Evolutionary conservation across 2,113 vertebrate species (phyloP).

Genomic region (Hippocampus comes): DNA sequence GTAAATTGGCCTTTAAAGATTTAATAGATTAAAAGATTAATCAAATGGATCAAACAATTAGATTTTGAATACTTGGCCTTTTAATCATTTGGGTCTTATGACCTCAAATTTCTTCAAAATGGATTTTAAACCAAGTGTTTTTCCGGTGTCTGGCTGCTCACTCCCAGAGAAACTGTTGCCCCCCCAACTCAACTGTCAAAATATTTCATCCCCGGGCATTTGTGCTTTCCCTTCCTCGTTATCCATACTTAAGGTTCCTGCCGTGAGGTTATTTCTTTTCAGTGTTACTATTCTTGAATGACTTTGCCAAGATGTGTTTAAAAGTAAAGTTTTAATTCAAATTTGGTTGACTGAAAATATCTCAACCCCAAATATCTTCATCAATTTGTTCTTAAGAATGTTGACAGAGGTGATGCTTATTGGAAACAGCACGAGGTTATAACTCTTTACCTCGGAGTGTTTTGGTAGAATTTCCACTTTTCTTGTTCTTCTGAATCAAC

Average conservation of each 20-base stretch:
- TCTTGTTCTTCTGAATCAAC: slow-evolving; percentile 18
- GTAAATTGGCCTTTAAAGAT: neutral
- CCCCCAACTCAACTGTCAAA: slow-evolving; percentile 24
- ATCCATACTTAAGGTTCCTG: slow-evolving; percentile 30
- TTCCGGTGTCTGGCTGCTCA: slow-evolving; percentile 8
- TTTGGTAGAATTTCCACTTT: slow-evolving; percentile 5
- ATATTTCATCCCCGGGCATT: slow-evolving; percentile 10
- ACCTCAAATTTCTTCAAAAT: neutral
- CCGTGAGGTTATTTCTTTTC: slow-evolving; percentile 24
- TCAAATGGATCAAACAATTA: neutral
- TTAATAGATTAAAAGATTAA: slow-evolving; percentile 1
- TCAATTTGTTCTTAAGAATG: neutral
- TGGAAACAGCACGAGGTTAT: neutral
- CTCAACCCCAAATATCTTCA: neutral
- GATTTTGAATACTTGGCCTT: neutral
- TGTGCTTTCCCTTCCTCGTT: slow-evolving; percentile 28
- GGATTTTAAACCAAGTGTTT: slow-evolving; percentile 8
- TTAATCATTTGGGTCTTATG: neutral
- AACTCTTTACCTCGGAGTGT: neutral
- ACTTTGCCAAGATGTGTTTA: slow-evolving; percentile 6
- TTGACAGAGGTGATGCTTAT: neutral
- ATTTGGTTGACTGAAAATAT: slow-evolving; percentile 8
- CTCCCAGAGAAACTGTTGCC: neutral
- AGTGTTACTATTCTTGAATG: slow-evolving; percentile 30
- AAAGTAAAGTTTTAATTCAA: slow-evolving; percentile 7